Evolutionary conservation across 2,113 vertebrate species (phyloP).

Genomic region (Perca schrenkii): DNA sequence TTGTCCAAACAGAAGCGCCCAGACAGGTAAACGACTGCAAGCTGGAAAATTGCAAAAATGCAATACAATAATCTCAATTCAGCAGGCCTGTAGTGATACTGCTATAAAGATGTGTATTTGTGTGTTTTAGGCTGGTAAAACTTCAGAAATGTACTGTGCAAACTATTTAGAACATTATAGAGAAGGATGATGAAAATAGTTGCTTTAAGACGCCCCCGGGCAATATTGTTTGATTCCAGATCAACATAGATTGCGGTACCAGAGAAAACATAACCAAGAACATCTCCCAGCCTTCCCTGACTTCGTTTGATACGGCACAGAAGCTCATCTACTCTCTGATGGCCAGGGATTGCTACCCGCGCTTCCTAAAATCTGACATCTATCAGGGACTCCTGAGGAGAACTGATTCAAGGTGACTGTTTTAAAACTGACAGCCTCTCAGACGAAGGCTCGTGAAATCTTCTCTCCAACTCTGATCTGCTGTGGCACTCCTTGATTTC

Average conservation of each 20-base stretch:
- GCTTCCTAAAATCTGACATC: constrained; percentile 91
- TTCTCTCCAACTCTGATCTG: constrained; percentile 49
- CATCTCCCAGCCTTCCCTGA: constrained; percentile 87
- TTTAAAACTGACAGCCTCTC: constrained; percentile 37
- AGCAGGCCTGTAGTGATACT: background rate
- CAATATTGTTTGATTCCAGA: constrained; percentile 81
- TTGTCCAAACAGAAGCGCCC: constrained; percentile 92
- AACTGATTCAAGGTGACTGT: constrained; percentile 74
- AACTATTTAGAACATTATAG: background rate
- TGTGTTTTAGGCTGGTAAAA: background rate
- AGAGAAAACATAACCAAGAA: constrained; percentile 92
- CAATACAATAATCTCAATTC: background rate
- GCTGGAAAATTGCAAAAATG: background rate
- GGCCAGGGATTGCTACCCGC: constrained; percentile 95
- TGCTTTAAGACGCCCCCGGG: constrained; percentile 16
- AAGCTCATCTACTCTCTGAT: constrained; percentile 92
- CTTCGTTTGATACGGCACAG: constrained; percentile 93
- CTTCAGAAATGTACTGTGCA: background rate
- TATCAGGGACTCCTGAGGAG: constrained; percentile 84
- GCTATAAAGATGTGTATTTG: background rate
- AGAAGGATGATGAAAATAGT: constrained; percentile 19
- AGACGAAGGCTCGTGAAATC: constrained; percentile 26
- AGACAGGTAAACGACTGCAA: constrained; percentile 89
- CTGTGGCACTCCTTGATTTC: constrained; percentile 59
- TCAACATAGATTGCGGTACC: constrained; percentile 94